Conservation (phyloP, 1,140 invertebrate genomes). For the Uloborus diversus region DNA sequence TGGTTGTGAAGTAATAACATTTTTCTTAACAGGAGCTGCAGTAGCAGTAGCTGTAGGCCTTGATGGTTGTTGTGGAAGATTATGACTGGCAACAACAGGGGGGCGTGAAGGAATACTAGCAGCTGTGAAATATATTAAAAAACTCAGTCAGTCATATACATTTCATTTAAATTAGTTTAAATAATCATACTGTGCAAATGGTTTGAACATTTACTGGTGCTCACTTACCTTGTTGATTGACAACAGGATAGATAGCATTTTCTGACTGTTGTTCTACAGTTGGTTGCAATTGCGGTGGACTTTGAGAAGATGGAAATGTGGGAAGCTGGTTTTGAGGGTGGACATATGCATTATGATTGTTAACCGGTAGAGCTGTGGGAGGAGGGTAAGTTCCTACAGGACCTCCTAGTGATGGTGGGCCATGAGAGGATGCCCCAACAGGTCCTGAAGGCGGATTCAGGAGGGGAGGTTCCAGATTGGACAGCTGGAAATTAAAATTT, state of each 20-base stretch:
- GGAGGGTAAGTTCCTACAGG: constrained; percentile 37
- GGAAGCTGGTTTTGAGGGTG: constrained; percentile 37
- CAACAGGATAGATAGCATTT: constrained; percentile 21
- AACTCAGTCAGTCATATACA: background rate
- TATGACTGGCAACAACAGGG: constrained; percentile 61
- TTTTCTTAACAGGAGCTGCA: constrained; percentile 62
- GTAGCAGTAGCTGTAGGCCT: constrained; percentile 64
- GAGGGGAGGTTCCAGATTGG: constrained; percentile 46
- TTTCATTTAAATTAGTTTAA: background rate
- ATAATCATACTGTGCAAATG: background rate
- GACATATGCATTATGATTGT: constrained; percentile 23
- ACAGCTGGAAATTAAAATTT: constrained; percentile 11
- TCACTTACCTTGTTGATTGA: constrained; percentile 36
- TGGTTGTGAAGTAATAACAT: constrained; percentile 32
- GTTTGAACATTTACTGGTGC: background rate
- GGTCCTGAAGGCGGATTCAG: constrained; percentile 49
- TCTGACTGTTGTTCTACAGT: constrained; percentile 37
- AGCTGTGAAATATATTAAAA: background rate
- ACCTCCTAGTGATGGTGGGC: constrained; percentile 44
- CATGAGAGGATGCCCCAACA: constrained; percentile 47
- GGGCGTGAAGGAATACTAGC: constrained; percentile 30
- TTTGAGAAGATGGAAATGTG: constrained; percentile 27
- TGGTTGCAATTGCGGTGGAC: constrained; percentile 43
- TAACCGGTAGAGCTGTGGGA: constrained; percentile 13
- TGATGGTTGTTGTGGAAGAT: constrained; percentile 64